Base-by-base conservation (phyloP, 2,113 vertebrate species). In the Embiotoca jacksoni region DNA sequence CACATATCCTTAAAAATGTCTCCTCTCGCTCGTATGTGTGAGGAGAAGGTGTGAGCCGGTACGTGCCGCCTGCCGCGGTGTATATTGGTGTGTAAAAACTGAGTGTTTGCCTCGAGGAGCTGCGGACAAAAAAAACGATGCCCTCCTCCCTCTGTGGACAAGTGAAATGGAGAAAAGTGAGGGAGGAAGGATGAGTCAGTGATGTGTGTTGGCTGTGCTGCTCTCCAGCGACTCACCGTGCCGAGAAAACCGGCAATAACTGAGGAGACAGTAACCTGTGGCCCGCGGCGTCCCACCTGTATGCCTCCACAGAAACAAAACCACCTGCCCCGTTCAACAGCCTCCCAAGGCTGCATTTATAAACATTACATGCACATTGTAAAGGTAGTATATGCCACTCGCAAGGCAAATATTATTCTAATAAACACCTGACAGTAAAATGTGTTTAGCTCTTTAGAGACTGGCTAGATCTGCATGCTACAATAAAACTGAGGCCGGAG, bases 151-250 rank as follows among this genome's bases (percentile, higher is more conserved):
- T 66, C 65, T 37, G 32, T 59, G 39, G 77, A 60, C 4, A 4
- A 72, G 47, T 15, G 69, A 73, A 75, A 86, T 60, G 13, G 54
- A 78, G 64, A 53, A 49, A 72, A 52, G 36, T 49, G 46, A 60
- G 30, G 36, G 72, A n/a, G 46, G 70, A 53, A 53, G 57, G 72
- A 79, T 87, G 75, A 89, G 76, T 88, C 88, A 91, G 55, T 79
- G 78, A 60, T 86, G 83, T 80, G 70, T 84, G 71, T 55, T 85
- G 80, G 54, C 65, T 60, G 73, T 80, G 57, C 66, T 64, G 68
- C 49, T 85, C 65, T 81, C 49, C 15, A 30, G 67, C 61, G 55
- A 90, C 39, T 83, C 67, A 37, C 46, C 30, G 62, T 8, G 49
- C 23, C 5, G 68, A 80, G 64, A 65, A 23, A 61, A 66, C 55